These are phyloP conservation scores for Leptatherina wallacei DNA, from an alignment of 2,797 vertebrate genomes.

Conservation along the genomic window DNA sequence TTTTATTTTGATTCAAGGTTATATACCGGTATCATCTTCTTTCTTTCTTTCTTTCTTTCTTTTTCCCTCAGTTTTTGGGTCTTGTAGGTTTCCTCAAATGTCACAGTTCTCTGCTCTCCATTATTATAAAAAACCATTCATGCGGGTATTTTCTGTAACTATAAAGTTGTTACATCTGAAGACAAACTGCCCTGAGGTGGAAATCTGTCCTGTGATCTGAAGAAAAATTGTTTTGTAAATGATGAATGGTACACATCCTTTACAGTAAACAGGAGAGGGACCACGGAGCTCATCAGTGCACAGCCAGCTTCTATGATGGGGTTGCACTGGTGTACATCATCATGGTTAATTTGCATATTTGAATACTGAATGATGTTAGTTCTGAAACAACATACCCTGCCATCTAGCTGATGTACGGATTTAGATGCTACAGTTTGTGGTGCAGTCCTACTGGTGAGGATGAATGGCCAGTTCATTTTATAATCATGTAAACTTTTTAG, in stretches of 20 bases:
- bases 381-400: not conserved
- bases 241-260: not conserved
- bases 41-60: not conserved
- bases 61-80: not conserved
- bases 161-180: not conserved
- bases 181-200: not conserved
- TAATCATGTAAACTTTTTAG: not conserved
- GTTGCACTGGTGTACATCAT: not conserved
- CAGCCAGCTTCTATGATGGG: not conserved
- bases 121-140: not conserved
- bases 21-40: not conserved
- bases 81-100: not conserved
- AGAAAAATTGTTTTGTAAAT: not conserved
- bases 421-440: not conserved
- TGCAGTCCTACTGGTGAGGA: not conserved
- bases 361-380: not conserved
- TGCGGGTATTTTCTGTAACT: too few species aligned
- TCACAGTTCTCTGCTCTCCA: not conserved
- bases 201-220: not conserved
- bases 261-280: not conserved
- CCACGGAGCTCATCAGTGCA: not conserved
- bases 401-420: not conserved
- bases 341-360: not conserved
- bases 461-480: not conserved
- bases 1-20: slow-evolving; percentile 4